phyloP scores from a whole-genome alignment of 2,888 invertebrate genomes.

The Lithosia quadra region DNA sequence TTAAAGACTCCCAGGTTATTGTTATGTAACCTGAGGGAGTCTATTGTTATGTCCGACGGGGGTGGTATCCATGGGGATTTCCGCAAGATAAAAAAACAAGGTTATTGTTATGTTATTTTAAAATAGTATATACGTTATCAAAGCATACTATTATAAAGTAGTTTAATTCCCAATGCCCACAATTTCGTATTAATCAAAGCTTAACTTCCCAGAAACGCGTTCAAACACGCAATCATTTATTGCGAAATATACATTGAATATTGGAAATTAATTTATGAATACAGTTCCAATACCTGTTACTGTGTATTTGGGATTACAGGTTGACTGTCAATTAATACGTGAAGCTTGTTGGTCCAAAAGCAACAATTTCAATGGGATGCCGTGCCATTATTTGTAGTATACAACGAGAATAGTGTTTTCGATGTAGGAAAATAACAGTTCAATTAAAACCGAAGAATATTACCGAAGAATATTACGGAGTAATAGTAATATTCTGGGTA shows the following conservation, averaged over 20 bases:
- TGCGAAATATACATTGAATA: conserved; percentile 7
- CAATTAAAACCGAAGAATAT: too few species aligned
- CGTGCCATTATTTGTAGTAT: conserved; percentile 21
- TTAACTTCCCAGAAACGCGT: neutral
- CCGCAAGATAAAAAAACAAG: too few species aligned
- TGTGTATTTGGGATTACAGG: conserved; percentile 5
- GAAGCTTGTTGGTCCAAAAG: conserved; percentile 31
- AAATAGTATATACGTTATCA: too few species aligned
- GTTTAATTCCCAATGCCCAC: neutral
- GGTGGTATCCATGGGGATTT: too few species aligned
- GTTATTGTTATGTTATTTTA: too few species aligned
- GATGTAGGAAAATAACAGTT: conserved; percentile 18
- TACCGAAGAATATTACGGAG: too few species aligned
- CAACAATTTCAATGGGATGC: conserved; percentile 25
- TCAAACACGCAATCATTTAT: neutral
- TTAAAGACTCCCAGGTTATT: too few species aligned
- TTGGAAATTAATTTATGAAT: neutral
- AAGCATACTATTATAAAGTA: neutral
- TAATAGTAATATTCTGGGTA: too few species aligned
- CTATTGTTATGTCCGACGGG: too few species aligned
- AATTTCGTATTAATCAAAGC: neutral
- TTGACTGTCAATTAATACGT: conserved; percentile 23
- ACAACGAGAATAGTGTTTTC: conserved; percentile 3
- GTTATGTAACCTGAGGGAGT: too few species aligned
- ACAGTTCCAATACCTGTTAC: conserved; percentile 7